These are phyloP conservation scores for Glyphotaelius pellucidus DNA, from an alignment of 2,888 invertebrate genomes.

Conservation along the genomic window DNA sequence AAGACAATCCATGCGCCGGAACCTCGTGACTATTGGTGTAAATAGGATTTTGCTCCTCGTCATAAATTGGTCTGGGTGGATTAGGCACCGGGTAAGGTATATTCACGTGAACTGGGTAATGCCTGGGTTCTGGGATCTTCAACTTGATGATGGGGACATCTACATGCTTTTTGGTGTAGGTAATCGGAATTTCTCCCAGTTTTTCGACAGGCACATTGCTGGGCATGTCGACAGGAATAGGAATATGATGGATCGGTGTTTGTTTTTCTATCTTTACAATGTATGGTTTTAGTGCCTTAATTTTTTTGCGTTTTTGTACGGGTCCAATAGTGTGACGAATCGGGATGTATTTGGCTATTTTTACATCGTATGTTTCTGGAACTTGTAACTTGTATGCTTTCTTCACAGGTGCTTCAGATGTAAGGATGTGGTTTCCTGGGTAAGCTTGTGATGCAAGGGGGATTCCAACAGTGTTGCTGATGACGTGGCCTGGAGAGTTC, in stretches of 20 bases:
- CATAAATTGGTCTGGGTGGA: slow-evolving; percentile 51
- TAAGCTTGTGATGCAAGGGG: slow-evolving; percentile 48
- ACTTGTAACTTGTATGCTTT: slow-evolving; percentile 8
- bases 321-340: slow-evolving; percentile 67
- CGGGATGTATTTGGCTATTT: slow-evolving; percentile 2
- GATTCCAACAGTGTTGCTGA: slow-evolving; percentile 42
- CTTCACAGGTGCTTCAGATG: background rate
- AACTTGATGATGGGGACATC: slow-evolving; percentile 60
- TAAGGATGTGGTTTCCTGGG: slow-evolving; percentile 33
- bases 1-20: slow-evolving; percentile 45
- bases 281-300: slow-evolving; percentile 72
- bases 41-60: background rate
- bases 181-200: slow-evolving; percentile 62
- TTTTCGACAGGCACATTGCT: slow-evolving; percentile 47
- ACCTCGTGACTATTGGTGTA: slow-evolving; percentile 43
- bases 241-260: background rate
- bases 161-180: slow-evolving; percentile 60
- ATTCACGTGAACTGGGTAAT: slow-evolving; percentile 76
- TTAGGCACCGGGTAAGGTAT: slow-evolving; percentile 76
- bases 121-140: slow-evolving; percentile 68
- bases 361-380: slow-evolving; percentile 43
- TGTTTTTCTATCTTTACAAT: slow-evolving; percentile 60
- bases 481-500: slow-evolving; percentile 23
- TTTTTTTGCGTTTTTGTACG: slow-evolving; percentile 77
- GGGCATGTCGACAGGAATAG: background rate